These are phyloP conservation scores for Dicaeum eximium DNA, from an alignment of 2,113 vertebrate species.

Conservation along the genomic window DNA sequence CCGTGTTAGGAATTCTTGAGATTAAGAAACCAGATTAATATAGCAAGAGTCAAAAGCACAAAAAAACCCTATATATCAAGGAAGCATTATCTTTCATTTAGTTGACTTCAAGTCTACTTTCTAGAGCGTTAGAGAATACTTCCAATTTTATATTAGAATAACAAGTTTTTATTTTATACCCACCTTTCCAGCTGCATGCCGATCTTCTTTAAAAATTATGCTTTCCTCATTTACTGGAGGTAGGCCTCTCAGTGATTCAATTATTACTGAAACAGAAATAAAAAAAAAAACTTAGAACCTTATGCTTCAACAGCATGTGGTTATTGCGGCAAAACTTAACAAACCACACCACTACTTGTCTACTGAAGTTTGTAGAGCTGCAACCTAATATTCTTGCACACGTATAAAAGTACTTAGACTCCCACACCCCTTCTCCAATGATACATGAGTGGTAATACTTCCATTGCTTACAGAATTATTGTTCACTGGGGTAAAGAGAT, in stretches of 20 bases:
- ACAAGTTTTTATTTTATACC: background rate
- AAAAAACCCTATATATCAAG: background rate
- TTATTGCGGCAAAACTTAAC: background rate
- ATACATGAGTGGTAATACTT: background rate
- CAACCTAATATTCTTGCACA: background rate
- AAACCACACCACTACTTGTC: background rate
- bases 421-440: background rate
- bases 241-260: conserved; percentile 83
- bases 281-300: background rate
- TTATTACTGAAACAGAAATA: conserved; percentile 76
- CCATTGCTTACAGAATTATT: background rate
- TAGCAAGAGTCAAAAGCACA: background rate
- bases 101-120: background rate
- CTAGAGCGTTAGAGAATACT: background rate
- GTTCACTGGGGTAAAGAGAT: background rate
- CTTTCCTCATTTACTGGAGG: conserved; percentile 88
- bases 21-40: background rate
- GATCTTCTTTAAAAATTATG: conserved; percentile 83
- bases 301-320: background rate
- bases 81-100: background rate
- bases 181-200: conserved; percentile 84
- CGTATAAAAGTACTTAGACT: background rate
- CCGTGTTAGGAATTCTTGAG: background rate
- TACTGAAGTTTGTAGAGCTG: background rate
- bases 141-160: background rate